Evolutionary conservation across 53 echinoderm and acorn worm species (phyloP).

Genomic region (Holothuria scabra): DNA sequence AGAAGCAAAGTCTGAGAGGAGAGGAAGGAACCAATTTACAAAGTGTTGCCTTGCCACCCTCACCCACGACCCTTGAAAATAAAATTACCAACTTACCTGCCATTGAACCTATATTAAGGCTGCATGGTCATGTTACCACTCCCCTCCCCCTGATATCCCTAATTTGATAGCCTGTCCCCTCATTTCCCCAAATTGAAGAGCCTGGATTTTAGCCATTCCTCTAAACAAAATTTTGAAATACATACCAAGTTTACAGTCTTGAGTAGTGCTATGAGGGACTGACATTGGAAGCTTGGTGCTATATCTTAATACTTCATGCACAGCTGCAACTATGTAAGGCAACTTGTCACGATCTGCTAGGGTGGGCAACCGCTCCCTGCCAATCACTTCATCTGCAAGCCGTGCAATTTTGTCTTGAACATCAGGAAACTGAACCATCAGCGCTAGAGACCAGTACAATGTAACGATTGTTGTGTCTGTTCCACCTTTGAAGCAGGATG

Average conservation of each 20-base stretch:
- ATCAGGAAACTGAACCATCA: background rate
- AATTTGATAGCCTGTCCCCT: no score
- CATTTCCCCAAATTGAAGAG: no score
- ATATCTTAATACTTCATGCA: constrained; percentile 71
- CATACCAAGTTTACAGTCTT: constrained; percentile 44
- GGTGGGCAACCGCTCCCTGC: background rate
- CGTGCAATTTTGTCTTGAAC: background rate
- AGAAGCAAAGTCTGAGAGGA: no score
- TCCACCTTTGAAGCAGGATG: background rate
- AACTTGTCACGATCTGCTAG: background rate
- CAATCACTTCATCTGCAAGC: background rate
- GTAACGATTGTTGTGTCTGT: background rate
- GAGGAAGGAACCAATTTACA: no score
- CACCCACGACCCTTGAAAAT: no score
- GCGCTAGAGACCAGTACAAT: background rate
- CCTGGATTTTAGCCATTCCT: no score
- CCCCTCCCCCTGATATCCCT: no score
- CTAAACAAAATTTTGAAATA: background rate
- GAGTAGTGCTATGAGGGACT: constrained; percentile 73
- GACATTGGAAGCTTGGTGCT: constrained; percentile 65
- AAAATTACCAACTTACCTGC: no score
- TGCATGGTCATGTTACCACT: no score
- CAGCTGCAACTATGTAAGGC: constrained; percentile 32
- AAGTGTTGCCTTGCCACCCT: no score
- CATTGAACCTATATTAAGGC: no score